Evolutionary conservation across 2,888 invertebrate species (phyloP), one percentile per base, ranked within the genome.

Genomic region (Antitype chi): DNA sequence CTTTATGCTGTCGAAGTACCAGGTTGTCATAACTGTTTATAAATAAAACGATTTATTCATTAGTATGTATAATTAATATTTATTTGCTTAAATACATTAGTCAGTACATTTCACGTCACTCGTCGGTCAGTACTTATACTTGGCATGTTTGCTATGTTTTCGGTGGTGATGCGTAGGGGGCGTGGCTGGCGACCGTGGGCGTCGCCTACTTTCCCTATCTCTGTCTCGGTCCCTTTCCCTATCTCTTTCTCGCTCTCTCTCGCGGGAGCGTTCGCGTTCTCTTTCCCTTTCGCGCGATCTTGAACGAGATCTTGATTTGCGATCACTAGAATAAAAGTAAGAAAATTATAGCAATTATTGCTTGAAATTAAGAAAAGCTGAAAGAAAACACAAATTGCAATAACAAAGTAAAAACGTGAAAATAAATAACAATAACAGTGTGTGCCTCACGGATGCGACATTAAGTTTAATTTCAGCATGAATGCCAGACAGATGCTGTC

Each of bases 111-210:
- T 43, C 25, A 57, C 47, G 11, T 38, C 32, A 15, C 32, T 28
- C 49, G 20, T 59, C 13, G 5, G 8, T 91, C 85, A 96, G 89
- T 96, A 96, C 87, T 96, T 96, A 81, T 96, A 95, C 88, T 96
- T 96, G 70, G 94, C 89, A 84, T 96, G 96, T 84, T 96, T 96
- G 80, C 87, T 87, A 86, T 96, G 96, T 78, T 96, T 96, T 72
- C 95, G 90, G 81, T 95, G 95, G 66, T 95, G 95, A 85, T 95
- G 95, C 3, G 89, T 84, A 47, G 96, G 96, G 52, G 96, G 96
- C 89, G 96, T 95, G 91, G 94, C 93, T 25, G 96, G 95, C 67
- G 95, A 95, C 23, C 95, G 93, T 17, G 94, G 91, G 60, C 96
- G 87, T 53, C 92, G 88, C 69, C 93, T 94, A 47, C 89, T 91